Base-by-base conservation (phyloP, 2,113 vertebrate genomes). In the Podocnemis expansa region DNA sequence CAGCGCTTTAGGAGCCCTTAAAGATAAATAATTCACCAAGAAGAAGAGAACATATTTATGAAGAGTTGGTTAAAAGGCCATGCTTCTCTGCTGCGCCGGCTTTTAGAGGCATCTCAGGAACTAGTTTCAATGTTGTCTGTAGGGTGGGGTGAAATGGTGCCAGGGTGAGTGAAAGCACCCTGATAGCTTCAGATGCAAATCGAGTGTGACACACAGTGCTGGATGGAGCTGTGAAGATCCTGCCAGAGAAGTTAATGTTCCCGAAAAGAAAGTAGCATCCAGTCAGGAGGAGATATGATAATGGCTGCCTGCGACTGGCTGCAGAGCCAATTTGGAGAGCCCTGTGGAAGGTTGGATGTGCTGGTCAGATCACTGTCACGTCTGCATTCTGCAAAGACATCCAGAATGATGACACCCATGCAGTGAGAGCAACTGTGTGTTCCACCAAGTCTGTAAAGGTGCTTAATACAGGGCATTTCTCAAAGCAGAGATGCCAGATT, bases 11-110 rank as follows among this genome's bases (percentile, higher is more conserved):
- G 24, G 78, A 90, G 93, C 82, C 81, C 58, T n/a, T 78, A 11
- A 19, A 89, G 88, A 91, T 95, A 83, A 96, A 96, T 95, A 94
- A 95, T 94, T 91, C 76, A 92, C 78, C 87, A 79, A 6, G 27
- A 79, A 6, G 27, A 67, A 51, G 70, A 94, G 92, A 82, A 88
- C 92, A 94, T 95, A 82, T 93, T 96, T 90, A 95, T 93, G n/a
- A 85, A 93, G 93, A 92, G 92, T 89, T 87, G 79, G 89, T 87
- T 94, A 94, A 94, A 94, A 83, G 41, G 84, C 87, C 87, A 43
- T 91, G 80, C 87, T 91, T 88, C 76, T 92, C 96, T 96, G 88
- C 92, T 89, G 81, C 87, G 63, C 87, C 88, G 86, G 63, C 95
- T 97, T 94, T 92, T 89, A 10, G 90, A 76, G 73, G 4, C 88